Evolutionary conservation across 2,113 vertebrate genomes (phyloP).

Genomic region (Aptenodytes patagonicus): DNA sequence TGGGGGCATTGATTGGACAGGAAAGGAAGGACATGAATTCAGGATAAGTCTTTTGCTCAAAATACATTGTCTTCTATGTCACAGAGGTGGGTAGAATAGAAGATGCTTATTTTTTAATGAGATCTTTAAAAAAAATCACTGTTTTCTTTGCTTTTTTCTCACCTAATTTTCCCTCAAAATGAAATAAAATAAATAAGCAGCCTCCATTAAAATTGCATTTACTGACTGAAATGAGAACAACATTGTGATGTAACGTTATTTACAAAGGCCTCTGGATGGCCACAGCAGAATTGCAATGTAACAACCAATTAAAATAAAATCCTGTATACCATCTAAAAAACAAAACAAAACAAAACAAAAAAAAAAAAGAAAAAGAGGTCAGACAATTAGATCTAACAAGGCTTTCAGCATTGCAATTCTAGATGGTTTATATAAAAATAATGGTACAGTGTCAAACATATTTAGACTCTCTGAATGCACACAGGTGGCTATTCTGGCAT

Average conservation of each 20-base stretch:
- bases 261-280: neutral
- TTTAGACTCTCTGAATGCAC: neutral
- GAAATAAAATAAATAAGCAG: neutral
- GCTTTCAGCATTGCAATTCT: neutral
- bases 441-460: neutral
- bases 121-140: neutral
- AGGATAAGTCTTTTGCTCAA: neutral
- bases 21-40: neutral
- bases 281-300: neutral
- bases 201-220: conserved; percentile 5
- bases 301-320: conserved; percentile 42
- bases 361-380: neutral
- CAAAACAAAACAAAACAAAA: rapidly evolving
- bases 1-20: neutral
- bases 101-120: neutral
- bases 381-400: conserved; percentile 12
- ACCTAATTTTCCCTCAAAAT: neutral
- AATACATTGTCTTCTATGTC: neutral
- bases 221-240: neutral
- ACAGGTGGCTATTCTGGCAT: neutral
- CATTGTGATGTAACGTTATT: neutral
- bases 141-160: neutral
- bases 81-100: neutral
- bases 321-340: neutral
- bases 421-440: neutral